Percentiles rank a stretch among this genome's conserved stretches.
phyloP scores from a whole-genome alignment of 2,113 vertebrate genomes.

The Nanger granti region DNA sequence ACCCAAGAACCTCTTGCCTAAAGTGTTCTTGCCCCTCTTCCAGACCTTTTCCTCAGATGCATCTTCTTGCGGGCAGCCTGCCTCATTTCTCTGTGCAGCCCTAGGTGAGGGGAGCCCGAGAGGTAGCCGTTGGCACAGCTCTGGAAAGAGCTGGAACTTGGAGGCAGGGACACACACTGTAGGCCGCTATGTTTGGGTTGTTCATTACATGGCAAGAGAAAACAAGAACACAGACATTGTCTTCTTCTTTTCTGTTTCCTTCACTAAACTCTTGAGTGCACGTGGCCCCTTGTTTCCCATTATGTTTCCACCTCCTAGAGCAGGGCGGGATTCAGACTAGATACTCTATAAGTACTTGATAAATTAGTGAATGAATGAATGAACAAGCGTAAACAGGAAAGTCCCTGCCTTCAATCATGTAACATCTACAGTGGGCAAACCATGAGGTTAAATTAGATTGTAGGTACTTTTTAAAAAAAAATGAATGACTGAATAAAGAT shows the following conservation, averaged over 20 bases:
- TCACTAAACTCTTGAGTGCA: background rate
- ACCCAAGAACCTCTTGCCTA: background rate
- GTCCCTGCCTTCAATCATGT: background rate
- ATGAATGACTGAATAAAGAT: background rate
- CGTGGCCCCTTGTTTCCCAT: background rate
- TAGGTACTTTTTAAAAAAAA: background rate
- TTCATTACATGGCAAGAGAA: background rate
- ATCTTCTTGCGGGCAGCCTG: background rate
- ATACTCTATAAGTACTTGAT: background rate
- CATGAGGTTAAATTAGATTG: background rate
- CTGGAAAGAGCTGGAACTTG: background rate
- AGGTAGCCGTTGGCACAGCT: background rate
- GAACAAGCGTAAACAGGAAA: background rate
- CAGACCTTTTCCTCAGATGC: background rate
- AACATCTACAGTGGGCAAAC: background rate
- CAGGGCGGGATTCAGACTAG: background rate
- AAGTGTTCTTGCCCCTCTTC: background rate
- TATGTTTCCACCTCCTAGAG: background rate
- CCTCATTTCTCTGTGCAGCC: background rate
- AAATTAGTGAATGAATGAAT: background rate
- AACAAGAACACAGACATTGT: background rate
- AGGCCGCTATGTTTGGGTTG: background rate
- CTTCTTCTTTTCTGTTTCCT: background rate
- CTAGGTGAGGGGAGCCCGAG: background rate
- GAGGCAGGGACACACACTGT: background rate